Conservation (phyloP, 2,888 invertebrate genomes). For the Coelopa pilipes region DNA sequence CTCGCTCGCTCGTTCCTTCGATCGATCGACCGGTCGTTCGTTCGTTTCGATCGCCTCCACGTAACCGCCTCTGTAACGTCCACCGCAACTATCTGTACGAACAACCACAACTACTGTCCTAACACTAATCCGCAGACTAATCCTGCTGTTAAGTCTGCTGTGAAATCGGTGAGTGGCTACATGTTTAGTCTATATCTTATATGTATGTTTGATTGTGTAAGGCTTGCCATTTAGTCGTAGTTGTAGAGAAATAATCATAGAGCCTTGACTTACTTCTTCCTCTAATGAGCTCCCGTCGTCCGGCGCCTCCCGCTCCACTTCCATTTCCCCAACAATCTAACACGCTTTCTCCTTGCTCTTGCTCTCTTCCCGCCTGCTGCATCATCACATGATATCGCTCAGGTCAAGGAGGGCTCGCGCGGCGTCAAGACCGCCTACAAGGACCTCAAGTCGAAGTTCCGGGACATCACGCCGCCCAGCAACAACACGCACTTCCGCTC, state of each 20-base stretch:
- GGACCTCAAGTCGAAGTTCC: conserved; percentile 76
- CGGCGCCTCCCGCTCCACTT: too few species aligned
- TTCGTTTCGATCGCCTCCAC: conserved; percentile 8
- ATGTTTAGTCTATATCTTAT: conserved; percentile 5
- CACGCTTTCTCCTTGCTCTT: too few species aligned
- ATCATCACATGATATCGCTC: neutral
- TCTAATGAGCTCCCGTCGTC: too few species aligned
- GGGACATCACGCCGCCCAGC: conserved; percentile 62
- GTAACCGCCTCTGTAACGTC: conserved; percentile 12
- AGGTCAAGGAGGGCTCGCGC: conserved; percentile 80
- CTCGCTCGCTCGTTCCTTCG: neutral
- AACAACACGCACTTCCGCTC: conserved; percentile 55
- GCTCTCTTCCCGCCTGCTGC: too few species aligned
- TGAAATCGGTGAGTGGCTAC: conserved; percentile 85
- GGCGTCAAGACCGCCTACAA: conserved; percentile 83
- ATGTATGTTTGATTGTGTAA: neutral
- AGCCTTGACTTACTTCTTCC: too few species aligned
- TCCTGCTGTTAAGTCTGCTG: conserved; percentile 92
- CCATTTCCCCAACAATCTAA: too few species aligned
- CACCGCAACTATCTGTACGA: conserved; percentile 16
- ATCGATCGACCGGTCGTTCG: conserved; percentile 25
- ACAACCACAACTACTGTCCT: conserved; percentile 29
- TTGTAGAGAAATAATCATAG: neutral
- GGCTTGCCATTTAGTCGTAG: neutral
- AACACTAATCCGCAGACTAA: conserved; percentile 77